Conservation (phyloP, 53 echinoderm and acorn worm species). For the Arbacia lixula region DNA sequence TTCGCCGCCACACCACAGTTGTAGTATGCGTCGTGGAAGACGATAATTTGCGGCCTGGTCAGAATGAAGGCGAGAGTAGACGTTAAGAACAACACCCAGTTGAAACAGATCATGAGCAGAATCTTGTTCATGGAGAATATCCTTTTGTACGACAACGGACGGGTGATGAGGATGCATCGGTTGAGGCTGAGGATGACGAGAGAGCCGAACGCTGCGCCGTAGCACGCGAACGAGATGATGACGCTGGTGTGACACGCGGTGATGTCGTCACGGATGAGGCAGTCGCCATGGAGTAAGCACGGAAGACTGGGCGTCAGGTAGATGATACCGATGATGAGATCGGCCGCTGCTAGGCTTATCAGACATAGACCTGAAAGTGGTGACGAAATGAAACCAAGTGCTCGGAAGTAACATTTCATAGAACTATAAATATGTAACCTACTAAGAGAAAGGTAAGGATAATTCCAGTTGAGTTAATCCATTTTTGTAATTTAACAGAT, state of each 20-base stretch:
- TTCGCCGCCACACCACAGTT: slow-evolving; percentile 7
- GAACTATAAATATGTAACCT: too few species aligned
- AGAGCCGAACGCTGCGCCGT: not conserved
- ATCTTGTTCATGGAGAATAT: not conserved
- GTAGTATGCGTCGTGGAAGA: not conserved
- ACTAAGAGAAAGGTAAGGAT: too few species aligned
- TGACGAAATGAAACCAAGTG: too few species aligned
- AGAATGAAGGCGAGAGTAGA: not conserved
- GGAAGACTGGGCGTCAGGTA: not conserved
- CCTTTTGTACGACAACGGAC: not conserved
- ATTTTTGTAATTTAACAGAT: too few species aligned
- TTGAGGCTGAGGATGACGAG: slow-evolving; percentile 3
- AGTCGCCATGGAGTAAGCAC: slow-evolving; percentile 16
- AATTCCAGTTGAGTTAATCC: too few species aligned
- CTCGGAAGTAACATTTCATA: too few species aligned
- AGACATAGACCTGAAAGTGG: slow-evolving; percentile 17
- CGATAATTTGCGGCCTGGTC: slow-evolving; percentile 9
- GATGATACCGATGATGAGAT: slow-evolving; percentile 6
- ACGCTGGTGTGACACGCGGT: not conserved
- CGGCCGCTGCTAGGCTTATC: slow-evolving; percentile 1
- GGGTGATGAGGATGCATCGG: not conserved
- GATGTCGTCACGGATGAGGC: not conserved
- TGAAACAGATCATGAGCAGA: not conserved
- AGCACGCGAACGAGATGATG: slow-evolving; percentile 20
- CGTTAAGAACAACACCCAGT: not conserved